Evolutionary conservation across 2,888 invertebrate species (phyloP).

Genomic region (Diabrotica balteata): DNA sequence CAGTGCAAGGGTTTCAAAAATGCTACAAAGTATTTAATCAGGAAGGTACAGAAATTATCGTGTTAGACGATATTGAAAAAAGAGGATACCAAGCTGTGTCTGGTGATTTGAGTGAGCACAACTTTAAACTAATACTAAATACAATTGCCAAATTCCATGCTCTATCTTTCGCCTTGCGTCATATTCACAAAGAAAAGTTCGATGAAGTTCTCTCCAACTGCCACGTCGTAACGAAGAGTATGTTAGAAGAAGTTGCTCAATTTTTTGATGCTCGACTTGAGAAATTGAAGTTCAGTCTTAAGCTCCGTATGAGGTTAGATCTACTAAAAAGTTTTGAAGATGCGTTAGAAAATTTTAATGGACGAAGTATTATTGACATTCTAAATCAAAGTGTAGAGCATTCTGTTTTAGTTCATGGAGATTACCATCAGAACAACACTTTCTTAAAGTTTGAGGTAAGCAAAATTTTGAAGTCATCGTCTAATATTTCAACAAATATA

Average conservation of each 20-base stretch:
- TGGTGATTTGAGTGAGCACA: constrained; percentile 1
- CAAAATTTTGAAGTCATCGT: not conserved
- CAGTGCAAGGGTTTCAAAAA: not conserved
- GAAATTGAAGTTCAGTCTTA: constrained; percentile 10
- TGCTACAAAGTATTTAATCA: not conserved
- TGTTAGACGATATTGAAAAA: constrained; percentile 1
- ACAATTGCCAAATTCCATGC: constrained; percentile 6
- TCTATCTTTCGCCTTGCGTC: constrained; percentile 2
- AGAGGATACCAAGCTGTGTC: not conserved
- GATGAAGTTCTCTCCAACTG: constrained; percentile 1
- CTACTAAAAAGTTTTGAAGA: constrained; percentile 2
- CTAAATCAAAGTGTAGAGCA: not conserved
- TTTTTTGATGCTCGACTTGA: constrained; percentile 2
- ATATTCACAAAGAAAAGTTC: not conserved
- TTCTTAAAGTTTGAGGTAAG: constrained; percentile 6
- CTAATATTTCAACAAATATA: no score
- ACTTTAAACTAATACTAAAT: not conserved
- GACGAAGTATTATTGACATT: not conserved
- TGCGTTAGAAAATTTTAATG: not conserved
- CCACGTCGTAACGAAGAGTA: not conserved
- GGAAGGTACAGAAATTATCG: not conserved
- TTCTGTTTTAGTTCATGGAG: constrained; percentile 6
- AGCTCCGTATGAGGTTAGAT: constrained; percentile 5
- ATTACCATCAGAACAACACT: not conserved
- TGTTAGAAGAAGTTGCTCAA: not conserved